Base-by-base conservation (phyloP, 2,113 vertebrate genomes). In the Pelecanus crispus region DNA sequence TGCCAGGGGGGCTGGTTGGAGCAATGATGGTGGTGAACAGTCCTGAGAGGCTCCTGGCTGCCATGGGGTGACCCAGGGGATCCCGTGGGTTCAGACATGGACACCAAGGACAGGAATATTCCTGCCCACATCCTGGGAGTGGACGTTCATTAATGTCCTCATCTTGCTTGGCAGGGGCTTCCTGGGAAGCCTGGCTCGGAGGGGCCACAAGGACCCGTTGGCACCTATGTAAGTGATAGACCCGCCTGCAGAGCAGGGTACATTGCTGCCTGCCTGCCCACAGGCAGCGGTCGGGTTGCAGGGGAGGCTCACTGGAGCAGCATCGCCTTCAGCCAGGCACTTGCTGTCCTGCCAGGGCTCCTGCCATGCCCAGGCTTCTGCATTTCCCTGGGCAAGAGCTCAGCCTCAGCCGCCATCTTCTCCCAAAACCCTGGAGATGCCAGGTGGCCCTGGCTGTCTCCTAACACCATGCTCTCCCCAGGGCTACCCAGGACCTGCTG, bases 131-230 rank as follows among this genome's bases (percentile, higher is more conserved):
- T 44, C n/a, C 38, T 0, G 0, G 65, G 16, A 74, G 19, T 0
- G 1, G 6, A 28, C 45, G 1, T 20, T 67, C 7, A 5, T 25
- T 71, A 10, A 81, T 47, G 32, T 17, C 34, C 19, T 42, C 12
- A 0, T 81, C 59, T 78, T 50, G 1, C 66, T 80, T 89, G 89
- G 44, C 94, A 99, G 99, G 99, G 99, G 45, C 98, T 99, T 77
- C 97, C 97, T 70, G 99, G 99, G 71, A 99, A 99, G 82, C 94
- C 97, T 6, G 99, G 99, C 72, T 32, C 44, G 10, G 98, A 98
- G 63, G 99, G 99, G 91, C 98, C 97, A 0, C 99, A 99, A 94
- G 99, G 99, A 92, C 97, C 97, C 75, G 98, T 99, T 77, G 99
- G 99, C 97, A 97, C 98, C 98, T 98, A 98, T 94, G 99, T 99